These are phyloP conservation scores for Epinotia demarniana DNA, from an alignment of 2,888 invertebrate species.

Conservation along the genomic window DNA sequence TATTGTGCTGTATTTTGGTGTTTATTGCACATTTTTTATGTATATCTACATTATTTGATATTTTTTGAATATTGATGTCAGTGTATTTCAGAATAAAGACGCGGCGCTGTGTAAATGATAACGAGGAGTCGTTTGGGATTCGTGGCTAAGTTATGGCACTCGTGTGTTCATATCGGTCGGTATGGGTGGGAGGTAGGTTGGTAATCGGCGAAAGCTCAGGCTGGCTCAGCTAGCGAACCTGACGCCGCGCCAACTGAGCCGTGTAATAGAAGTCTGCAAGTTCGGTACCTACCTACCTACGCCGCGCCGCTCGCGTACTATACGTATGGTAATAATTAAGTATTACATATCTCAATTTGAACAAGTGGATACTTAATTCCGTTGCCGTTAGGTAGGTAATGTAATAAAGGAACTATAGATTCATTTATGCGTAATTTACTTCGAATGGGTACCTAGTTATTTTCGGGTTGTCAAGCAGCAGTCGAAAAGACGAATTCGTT, in stretches of 20 bases:
- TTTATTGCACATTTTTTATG: slow-evolving; percentile 73
- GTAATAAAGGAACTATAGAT: neutral
- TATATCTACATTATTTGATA: slow-evolving; percentile 50
- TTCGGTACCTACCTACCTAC: slow-evolving; percentile 50
- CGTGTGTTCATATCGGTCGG: slow-evolving; percentile 18
- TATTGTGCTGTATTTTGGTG: slow-evolving; percentile 71
- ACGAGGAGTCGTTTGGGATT: neutral
- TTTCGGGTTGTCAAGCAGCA: neutral
- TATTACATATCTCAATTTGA: slow-evolving; percentile 41
- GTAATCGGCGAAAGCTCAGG: slow-evolving; percentile 67
- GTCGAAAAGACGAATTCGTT: neutral
- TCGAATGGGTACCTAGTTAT: neutral
- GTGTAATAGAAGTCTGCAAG: slow-evolving; percentile 77
- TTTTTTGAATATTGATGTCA: slow-evolving; percentile 33
- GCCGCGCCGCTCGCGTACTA: slow-evolving; percentile 54
- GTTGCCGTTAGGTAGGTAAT: neutral
- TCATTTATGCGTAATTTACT: neutral
- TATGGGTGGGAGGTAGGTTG: slow-evolving; percentile 56
- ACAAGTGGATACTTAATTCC: slow-evolving; percentile 30
- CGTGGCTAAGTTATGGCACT: slow-evolving; percentile 1
- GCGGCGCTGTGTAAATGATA: slow-evolving; percentile 6
- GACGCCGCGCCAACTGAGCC: slow-evolving; percentile 73
- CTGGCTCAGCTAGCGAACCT: slow-evolving; percentile 70
- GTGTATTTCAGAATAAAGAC: slow-evolving; percentile 42
- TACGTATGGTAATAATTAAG: slow-evolving; percentile 46